Percentiles rank a stretch among this genome's conserved stretches.
phyloP scores from a whole-genome alignment of 2,797 vertebrate genomes.

The Toxotes lorentzi region DNA sequence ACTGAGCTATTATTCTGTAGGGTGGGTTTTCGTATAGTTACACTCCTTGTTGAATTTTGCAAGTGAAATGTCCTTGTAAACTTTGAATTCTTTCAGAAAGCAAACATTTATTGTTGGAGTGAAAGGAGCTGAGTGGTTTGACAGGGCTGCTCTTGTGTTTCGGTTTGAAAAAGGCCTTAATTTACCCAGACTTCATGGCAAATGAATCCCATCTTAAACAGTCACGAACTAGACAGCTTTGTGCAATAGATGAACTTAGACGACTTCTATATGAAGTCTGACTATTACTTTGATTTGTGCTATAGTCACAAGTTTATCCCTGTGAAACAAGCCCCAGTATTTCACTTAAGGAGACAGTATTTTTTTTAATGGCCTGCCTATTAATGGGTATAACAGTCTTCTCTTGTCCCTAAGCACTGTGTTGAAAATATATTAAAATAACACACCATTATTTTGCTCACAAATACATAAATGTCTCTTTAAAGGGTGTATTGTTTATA shows the following conservation, averaged over 20 bases:
- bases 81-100: background rate
- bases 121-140: background rate
- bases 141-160: background rate
- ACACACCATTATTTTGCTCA: conserved; percentile 27
- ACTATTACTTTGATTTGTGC: background rate
- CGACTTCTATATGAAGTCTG: background rate
- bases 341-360: conserved; percentile 9
- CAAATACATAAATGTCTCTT: conserved; percentile 33
- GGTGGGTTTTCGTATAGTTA: background rate
- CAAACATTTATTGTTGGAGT: background rate
- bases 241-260: background rate
- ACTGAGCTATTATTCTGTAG: background rate
- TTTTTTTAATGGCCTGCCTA: conserved; percentile 6
- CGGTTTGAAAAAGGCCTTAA: background rate
- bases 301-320: background rate
- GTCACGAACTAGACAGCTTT: background rate
- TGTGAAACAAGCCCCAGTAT: background rate
- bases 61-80: background rate
- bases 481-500: background rate
- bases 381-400: conserved; percentile 27
- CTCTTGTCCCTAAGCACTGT: conserved; percentile 21
- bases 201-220: background rate
- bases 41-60: background rate
- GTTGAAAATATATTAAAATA: conserved; percentile 52
- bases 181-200: background rate